These are phyloP conservation scores for Empis stercorea DNA, from an alignment of 2,888 invertebrate species.

Conservation along the genomic window DNA sequence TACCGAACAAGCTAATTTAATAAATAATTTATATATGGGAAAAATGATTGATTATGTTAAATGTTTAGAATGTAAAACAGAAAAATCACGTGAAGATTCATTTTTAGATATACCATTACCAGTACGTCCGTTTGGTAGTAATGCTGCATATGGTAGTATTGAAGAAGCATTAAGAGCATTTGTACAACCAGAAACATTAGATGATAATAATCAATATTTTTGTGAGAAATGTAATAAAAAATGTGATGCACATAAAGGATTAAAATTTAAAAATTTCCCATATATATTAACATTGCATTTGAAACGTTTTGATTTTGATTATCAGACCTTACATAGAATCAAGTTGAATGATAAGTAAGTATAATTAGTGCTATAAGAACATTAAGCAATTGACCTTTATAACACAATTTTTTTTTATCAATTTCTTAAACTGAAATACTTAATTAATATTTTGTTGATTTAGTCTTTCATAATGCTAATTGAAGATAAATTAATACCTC, in stretches of 20 bases:
- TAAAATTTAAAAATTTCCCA: constrained; percentile 75
- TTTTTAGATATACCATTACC: constrained; percentile 79
- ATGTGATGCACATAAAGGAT: constrained; percentile 79
- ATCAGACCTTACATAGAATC: constrained; percentile 66
- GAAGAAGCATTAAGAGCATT: constrained; percentile 75
- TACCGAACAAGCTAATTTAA: constrained; percentile 67
- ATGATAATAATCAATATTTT: constrained; percentile 73
- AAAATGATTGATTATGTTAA: constrained; percentile 82
- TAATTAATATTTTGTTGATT: too few relatives aligned
- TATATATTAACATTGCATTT: constrained; percentile 76
- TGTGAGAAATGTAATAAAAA: constrained; percentile 78
- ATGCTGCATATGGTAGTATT: constrained; percentile 62
- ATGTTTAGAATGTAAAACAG: constrained; percentile 71
- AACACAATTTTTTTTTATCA: too few relatives aligned
- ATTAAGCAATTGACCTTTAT: too few relatives aligned
- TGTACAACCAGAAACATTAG: constrained; percentile 69
- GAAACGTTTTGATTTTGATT: constrained; percentile 84
- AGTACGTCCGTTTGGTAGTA: constrained; percentile 68
- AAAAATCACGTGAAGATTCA: constrained; percentile 69
- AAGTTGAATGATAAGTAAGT: constrained; percentile 74
- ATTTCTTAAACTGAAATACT: too few relatives aligned
- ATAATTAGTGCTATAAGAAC: too few relatives aligned
- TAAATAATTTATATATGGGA: constrained; percentile 63
- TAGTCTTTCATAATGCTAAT: too few relatives aligned
- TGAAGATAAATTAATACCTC: too few relatives aligned